phyloP scores from a whole-genome alignment of 2,888 invertebrate species.

The Stenchaetothrips biformis region DNA sequence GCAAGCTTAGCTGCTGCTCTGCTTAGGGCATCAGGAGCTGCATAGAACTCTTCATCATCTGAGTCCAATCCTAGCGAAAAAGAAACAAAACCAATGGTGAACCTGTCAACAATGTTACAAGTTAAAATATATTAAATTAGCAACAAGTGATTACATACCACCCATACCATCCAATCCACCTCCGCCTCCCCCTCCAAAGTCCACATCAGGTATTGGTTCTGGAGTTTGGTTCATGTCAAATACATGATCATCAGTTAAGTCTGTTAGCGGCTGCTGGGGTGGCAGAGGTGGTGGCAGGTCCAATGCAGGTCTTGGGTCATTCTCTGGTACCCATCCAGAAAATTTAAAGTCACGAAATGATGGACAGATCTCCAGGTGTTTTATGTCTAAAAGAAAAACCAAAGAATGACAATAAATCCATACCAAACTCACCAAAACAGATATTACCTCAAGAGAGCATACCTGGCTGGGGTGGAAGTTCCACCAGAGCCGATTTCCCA shows the following conservation, averaged over 20 bases:
- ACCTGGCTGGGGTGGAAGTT: not conserved
- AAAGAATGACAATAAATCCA: not conserved
- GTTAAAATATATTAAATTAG: not conserved
- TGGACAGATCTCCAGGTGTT: not conserved
- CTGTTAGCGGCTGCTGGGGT: not conserved
- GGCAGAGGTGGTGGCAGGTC: not conserved
- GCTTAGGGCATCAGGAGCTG: not conserved
- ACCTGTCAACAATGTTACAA: not conserved
- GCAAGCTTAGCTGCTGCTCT: constrained; percentile 44
- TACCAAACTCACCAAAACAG: not conserved
- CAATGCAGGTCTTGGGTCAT: not conserved
- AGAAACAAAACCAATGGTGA: not conserved
- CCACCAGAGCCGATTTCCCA: not conserved
- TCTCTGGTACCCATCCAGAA: not conserved
- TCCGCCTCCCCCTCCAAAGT: not conserved
- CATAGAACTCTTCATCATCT: not conserved
- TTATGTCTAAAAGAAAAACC: not conserved
- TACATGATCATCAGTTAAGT: not conserved
- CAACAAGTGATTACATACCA: not conserved
- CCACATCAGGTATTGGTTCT: not conserved
- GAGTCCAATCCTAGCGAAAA: not conserved
- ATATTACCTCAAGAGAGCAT: not conserved
- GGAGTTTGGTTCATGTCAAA: constrained; percentile 10
- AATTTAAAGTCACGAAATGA: not conserved
- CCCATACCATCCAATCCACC: not conserved